Conservation (phyloP, 2,888 invertebrate species). For the Lampropteryx suffumata region DNA sequence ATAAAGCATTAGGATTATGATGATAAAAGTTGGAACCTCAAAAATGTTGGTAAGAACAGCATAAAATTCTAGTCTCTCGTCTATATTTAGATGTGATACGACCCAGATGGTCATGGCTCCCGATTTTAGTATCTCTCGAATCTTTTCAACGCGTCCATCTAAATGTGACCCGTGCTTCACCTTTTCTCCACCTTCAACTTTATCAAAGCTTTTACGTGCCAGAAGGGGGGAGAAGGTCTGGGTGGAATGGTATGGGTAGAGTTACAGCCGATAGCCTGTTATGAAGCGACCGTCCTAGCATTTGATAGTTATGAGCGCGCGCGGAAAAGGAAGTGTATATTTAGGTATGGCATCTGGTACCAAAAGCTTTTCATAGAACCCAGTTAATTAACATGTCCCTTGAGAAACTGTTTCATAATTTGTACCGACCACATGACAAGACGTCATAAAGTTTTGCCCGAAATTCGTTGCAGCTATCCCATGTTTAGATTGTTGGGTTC, state of each 20-base stretch:
- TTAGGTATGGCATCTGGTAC: slow-evolving; percentile 76
- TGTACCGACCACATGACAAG: slow-evolving; percentile 56
- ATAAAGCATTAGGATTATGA: slow-evolving; percentile 28
- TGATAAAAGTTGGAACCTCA: slow-evolving; percentile 49
- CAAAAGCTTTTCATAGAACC: slow-evolving; percentile 72
- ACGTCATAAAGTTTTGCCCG: slow-evolving; percentile 53
- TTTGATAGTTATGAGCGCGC: slow-evolving; percentile 78
- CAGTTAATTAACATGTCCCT: slow-evolving; percentile 75
- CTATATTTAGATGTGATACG: slow-evolving; percentile 78
- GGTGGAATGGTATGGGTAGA: slow-evolving; percentile 55
- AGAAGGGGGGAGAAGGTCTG: slow-evolving; percentile 52
- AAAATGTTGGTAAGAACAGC: slow-evolving; percentile 59
- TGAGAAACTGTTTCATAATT: slow-evolving; percentile 65
- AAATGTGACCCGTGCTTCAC: slow-evolving; percentile 55
- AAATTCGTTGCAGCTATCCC: slow-evolving; percentile 42
- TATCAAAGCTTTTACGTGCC: slow-evolving; percentile 43
- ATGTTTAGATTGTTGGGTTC: slow-evolving; percentile 41
- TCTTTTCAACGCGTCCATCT: slow-evolving; percentile 66
- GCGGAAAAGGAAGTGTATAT: slow-evolving; percentile 81
- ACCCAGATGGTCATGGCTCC: slow-evolving; percentile 77
- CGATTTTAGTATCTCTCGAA: slow-evolving; percentile 78
- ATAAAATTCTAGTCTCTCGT: slow-evolving; percentile 70
- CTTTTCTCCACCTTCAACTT: slow-evolving; percentile 49
- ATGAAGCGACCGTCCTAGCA: slow-evolving; percentile 68
- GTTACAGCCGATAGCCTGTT: slow-evolving; percentile 74